A percentile compares a stretch with the other conserved stretches of the same genome.
phyloP scores from a whole-genome alignment of 2,888 invertebrate species.

The Deilephila elpenor region DNA sequence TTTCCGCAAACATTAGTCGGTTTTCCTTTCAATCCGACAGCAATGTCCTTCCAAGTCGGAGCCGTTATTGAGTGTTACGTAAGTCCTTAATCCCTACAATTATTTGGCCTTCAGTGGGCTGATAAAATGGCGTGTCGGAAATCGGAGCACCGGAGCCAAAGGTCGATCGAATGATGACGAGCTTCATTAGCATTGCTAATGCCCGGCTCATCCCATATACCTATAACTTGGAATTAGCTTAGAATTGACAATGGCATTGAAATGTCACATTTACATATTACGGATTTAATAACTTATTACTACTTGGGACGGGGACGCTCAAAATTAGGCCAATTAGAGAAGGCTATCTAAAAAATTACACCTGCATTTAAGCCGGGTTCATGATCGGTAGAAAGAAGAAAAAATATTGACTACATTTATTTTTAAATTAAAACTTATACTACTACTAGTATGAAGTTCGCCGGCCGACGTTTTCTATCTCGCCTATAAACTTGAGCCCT shows the following conservation, averaged over 20 bases:
- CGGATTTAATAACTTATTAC: too few relatives aligned
- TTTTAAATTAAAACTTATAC: too few relatives aligned
- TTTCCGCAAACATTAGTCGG: background rate
- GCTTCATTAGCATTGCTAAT: conserved; percentile 22
- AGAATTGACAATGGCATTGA: conserved; percentile 5
- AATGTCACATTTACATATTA: background rate
- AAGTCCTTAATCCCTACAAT: conserved; percentile 19
- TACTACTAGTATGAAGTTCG: too few relatives aligned
- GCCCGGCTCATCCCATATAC: conserved; percentile 3
- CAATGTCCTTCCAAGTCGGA: background rate
- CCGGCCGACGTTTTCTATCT: too few relatives aligned
- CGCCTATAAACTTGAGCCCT: too few relatives aligned
- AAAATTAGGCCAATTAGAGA: too few relatives aligned
- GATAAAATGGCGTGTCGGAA: conserved; percentile 15
- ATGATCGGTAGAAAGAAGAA: too few relatives aligned
- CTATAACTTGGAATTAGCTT: background rate
- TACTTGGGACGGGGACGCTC: too few relatives aligned
- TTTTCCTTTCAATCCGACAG: background rate
- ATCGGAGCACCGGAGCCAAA: conserved; percentile 18
- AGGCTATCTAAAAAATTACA: too few relatives aligned
- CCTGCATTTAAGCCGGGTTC: too few relatives aligned
- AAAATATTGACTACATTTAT: too few relatives aligned
- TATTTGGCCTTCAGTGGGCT: conserved; percentile 1
- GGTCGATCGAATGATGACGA: conserved; percentile 18
- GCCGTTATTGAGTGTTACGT: conserved; percentile 18